Evolutionary conservation across 1,140 invertebrate species (phyloP).

Genomic region (Rhagoletis zephyria): DNA sequence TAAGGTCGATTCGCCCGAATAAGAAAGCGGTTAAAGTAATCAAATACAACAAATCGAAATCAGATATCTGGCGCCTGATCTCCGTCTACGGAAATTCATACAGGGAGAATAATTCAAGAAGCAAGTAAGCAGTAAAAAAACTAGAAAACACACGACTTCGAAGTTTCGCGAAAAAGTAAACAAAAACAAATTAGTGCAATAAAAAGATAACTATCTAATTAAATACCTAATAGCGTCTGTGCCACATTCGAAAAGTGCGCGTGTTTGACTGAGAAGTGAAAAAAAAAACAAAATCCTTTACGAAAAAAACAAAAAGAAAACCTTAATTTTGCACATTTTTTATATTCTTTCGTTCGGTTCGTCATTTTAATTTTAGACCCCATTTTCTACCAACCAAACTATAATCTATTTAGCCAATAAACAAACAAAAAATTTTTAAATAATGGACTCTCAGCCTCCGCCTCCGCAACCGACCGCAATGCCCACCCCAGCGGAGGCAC

Average conservation of each 20-base stretch:
- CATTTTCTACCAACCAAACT: neutral
- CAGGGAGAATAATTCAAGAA: neutral
- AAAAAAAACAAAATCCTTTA: neutral
- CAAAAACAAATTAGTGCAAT: constrained; percentile 4
- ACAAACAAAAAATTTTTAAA: constrained; percentile 48
- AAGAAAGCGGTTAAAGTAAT: constrained; percentile 55
- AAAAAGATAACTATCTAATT: neutral
- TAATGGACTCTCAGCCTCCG: constrained; percentile 15
- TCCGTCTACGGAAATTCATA: neutral
- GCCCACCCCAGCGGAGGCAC: neutral
- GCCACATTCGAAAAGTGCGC: neutral
- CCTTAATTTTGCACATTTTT: neutral
- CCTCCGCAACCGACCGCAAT: neutral
- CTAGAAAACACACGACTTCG: neutral
- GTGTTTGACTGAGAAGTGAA: neutral
- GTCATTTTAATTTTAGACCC: neutral
- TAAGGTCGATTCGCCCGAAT: constrained; percentile 72
- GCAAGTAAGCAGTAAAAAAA: neutral
- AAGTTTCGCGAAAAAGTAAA: neutral
- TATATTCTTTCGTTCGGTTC: neutral
- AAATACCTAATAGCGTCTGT: neutral
- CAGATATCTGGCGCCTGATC: neutral
- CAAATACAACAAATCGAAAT: neutral
- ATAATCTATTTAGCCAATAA: neutral
- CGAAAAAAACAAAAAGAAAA: neutral